Conservation (phyloP, 2,888 invertebrate species). For the Priocnemis perturbator region DNA sequence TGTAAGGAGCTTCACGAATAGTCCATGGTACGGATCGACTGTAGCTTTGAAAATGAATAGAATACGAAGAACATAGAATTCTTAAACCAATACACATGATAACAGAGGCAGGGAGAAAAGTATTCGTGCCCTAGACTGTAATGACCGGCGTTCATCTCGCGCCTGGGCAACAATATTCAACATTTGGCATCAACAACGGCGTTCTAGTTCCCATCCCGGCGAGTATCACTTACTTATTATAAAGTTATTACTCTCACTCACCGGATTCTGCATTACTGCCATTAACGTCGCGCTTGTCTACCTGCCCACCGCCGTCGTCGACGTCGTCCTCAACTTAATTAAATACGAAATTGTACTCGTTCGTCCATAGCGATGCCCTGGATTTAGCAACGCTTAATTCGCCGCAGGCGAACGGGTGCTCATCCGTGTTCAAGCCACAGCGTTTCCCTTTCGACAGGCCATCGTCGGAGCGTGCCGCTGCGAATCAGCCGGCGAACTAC, state of each 20-base stretch:
- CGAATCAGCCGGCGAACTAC: slow-evolving; percentile 38
- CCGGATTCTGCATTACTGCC: slow-evolving; percentile 19
- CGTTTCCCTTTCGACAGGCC: neutral
- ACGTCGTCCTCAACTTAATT: slow-evolving; percentile 44
- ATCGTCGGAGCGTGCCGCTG: neutral
- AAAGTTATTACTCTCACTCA: too few species aligned
- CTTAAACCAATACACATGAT: too few species aligned
- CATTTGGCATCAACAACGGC: neutral
- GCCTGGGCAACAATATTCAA: neutral
- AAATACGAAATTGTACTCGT: slow-evolving; percentile 49
- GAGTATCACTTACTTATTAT: slow-evolving; percentile 2
- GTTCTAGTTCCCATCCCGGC: neutral
- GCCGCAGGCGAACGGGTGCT: neutral
- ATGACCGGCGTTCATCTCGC: too few species aligned
- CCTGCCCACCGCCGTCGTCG: slow-evolving; percentile 59
- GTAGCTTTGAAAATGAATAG: too few species aligned
- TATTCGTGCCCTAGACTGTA: too few species aligned
- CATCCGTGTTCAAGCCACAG: too few species aligned
- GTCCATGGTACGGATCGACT: too few species aligned
- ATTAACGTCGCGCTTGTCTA: slow-evolving; percentile 57
- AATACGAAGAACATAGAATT: too few species aligned
- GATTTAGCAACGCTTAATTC: slow-evolving; percentile 51
- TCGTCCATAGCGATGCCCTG: slow-evolving; percentile 43
- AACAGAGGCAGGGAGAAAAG: too few species aligned
- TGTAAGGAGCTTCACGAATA: too few species aligned